These are phyloP conservation scores for Cephonodes hylas DNA, from an alignment of 2,888 invertebrate species.

Conservation along the genomic window DNA sequence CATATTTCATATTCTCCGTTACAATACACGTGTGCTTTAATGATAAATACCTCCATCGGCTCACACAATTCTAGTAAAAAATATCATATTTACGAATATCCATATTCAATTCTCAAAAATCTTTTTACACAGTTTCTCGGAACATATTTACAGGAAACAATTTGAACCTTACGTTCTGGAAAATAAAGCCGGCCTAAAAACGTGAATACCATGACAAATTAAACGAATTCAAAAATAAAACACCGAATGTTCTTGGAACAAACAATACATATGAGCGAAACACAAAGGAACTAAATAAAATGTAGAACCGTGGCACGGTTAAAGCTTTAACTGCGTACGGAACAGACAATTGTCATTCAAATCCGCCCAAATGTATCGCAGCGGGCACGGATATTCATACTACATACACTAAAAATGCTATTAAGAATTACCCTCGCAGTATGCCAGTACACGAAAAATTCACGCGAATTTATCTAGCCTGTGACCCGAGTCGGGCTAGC, in stretches of 20 bases:
- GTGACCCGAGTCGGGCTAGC: constrained; percentile 38
- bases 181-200: neutral
- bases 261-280: neutral
- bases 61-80: too few relatives aligned
- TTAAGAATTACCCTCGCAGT: too few relatives aligned
- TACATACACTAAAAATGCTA: constrained; percentile 26
- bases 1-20: too few relatives aligned
- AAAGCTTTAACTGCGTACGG: constrained; percentile 38
- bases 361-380: constrained; percentile 50
- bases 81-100: too few relatives aligned
- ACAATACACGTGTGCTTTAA: too few relatives aligned
- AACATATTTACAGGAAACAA: too few relatives aligned
- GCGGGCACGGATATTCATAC: constrained; percentile 30
- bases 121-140: too few relatives aligned
- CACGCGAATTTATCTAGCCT: constrained; percentile 19
- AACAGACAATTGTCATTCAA: constrained; percentile 51
- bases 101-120: too few relatives aligned
- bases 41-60: too few relatives aligned
- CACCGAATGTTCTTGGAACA: too few relatives aligned
- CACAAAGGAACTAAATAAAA: constrained; percentile 30
- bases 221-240: neutral
- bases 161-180: neutral
- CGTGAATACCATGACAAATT: neutral
- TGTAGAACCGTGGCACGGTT: constrained; percentile 37
- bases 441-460: constrained; percentile 29